phyloP scores from a whole-genome alignment of 1,140 invertebrate species.

The Caenorhabditis remanei region DNA sequence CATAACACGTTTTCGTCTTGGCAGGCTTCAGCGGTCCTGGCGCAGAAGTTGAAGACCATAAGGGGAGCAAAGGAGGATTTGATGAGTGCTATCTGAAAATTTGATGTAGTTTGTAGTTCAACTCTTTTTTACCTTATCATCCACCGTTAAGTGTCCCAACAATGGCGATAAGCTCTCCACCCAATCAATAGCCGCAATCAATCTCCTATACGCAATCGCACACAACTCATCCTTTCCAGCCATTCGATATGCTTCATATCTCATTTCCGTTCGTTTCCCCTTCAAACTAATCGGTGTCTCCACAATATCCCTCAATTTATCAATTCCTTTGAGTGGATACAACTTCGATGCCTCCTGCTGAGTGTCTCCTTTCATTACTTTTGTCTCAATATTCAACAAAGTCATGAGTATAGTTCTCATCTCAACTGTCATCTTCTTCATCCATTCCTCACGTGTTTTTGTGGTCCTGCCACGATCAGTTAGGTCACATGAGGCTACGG shows the following conservation, averaged over 20 bases:
- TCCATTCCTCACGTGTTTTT: slow-evolving; percentile 67
- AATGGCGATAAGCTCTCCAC: slow-evolving; percentile 74
- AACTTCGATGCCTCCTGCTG: slow-evolving; percentile 71
- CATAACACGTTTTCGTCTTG: no score
- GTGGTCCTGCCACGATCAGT: slow-evolving; percentile 56
- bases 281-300: slow-evolving; percentile 71
- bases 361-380: slow-evolving; percentile 75
- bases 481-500: slow-evolving; percentile 17
- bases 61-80: slow-evolving; percentile 76
- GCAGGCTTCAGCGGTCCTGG: slow-evolving; percentile 75
- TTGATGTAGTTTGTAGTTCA: no score
- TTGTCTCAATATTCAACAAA: slow-evolving; percentile 75
- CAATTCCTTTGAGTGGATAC: slow-evolving; percentile 73
- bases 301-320: slow-evolving; percentile 73
- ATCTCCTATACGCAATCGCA: slow-evolving; percentile 74
- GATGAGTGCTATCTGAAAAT: slow-evolving; percentile 70
- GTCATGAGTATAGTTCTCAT: slow-evolving; percentile 77
- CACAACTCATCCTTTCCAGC: slow-evolving; percentile 75
- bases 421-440: slow-evolving; percentile 72
- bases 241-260: slow-evolving; percentile 77
- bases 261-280: slow-evolving; percentile 75
- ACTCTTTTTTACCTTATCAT: slow-evolving; percentile 72
- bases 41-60: slow-evolving; percentile 74
- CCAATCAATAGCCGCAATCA: slow-evolving; percentile 78
- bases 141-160: slow-evolving; percentile 67